Conservation (phyloP, 2,797 vertebrate species). For the Pelobates cultripes region DNA sequence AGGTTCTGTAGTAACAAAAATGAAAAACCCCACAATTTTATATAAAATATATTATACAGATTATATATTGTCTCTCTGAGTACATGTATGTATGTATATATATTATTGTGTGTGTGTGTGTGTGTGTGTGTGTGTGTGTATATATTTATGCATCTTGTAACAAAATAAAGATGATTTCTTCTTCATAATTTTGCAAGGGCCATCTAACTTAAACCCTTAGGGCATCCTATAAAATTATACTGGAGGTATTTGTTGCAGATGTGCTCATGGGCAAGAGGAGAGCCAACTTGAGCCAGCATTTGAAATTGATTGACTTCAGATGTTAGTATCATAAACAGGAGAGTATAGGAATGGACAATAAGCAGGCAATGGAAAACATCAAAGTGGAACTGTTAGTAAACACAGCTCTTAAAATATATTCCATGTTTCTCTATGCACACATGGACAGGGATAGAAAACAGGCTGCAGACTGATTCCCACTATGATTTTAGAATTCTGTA, state of each 20-base stretch:
- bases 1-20: no score
- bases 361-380: conserved; percentile 45
- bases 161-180: conserved; percentile 39
- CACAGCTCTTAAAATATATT: conserved; percentile 37
- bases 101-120: no score
- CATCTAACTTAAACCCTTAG: conserved; percentile 21
- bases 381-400: conserved; percentile 54
- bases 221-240: conserved; percentile 45
- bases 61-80: no score
- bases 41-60: no score
- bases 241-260: conserved; percentile 46
- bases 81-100: no score
- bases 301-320: conserved; percentile 50
- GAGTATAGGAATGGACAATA: conserved; percentile 36
- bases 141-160: neutral
- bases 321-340: conserved; percentile 50
- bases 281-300: conserved; percentile 30
- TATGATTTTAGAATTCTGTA: conserved; percentile 11
- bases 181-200: conserved; percentile 35
- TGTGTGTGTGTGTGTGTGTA: no score
- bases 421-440: conserved; percentile 24
- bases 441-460: conserved; percentile 29
- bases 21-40: no score
- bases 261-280: conserved; percentile 41
- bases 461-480: conserved; percentile 13